Base-by-base conservation (phyloP, 2,113 vertebrate genomes). In the Syngnathus floridae region DNA sequence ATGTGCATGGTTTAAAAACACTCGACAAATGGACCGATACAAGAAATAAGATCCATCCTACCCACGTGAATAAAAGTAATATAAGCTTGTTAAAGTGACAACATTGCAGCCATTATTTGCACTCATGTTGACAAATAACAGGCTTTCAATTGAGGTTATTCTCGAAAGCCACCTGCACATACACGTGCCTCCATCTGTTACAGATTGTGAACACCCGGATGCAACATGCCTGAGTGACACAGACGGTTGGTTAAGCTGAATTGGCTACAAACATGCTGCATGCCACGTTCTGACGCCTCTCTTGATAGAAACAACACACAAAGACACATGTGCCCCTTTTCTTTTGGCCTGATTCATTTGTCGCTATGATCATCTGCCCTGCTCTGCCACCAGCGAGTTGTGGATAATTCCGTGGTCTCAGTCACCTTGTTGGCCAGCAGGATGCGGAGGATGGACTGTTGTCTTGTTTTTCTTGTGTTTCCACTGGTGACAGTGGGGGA, bases 201-300 rank as follows among this genome's bases (percentile, higher is more conserved):
- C 35, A 49, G 52, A 58, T 52, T 65, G 55, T 62, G 40, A 11
- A 21, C 70, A 77, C 4, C 16, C 8, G 41, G 67, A 49, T 38
- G 11, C 62, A 52, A 70, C 64, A 66, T 76, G 73, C 60, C 22
- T n/a, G 64, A n/a, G 37, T 67, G 65, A 76, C 22, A 74, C 70
- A 62, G 43, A 2, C 22, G 10, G 62, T 38, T 38, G 71, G 45
- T 40, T 61, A 70, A 21, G n/a, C 54, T 35, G 51, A 46, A 13
- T 49, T 59, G 68, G 48, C 16, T 1, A 26, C 64, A 71, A 76
- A 55, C 76, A 77, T 26, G 3, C 67, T 45, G 22, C 40, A 13
- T 65, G 26, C 37, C 67, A 64, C 59, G 62, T 80, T 78, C 64
- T 76, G 59, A 57, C 81, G 76, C 54, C 12, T 60, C 37, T 40